Conservation (phyloP, 2,797 vertebrate species). For the Trachurus trachurus region DNA sequence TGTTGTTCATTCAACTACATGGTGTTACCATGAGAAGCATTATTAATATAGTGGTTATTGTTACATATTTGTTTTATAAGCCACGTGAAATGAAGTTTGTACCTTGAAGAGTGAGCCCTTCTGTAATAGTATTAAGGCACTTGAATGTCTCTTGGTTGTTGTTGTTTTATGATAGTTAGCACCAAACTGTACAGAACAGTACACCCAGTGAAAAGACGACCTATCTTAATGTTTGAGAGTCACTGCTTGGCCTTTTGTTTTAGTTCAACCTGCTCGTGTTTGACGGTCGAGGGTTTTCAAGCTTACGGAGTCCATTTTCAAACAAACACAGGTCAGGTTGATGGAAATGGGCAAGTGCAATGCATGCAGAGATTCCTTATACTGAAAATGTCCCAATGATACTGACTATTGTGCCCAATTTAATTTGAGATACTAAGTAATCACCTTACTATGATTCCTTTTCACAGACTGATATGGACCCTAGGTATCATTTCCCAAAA, state of each 20-base stretch:
- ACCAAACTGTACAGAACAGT: slow-evolving; percentile 87
- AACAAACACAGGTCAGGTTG: slow-evolving; percentile 77
- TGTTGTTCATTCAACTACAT: slow-evolving; percentile 80
- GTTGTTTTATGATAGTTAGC: slow-evolving; percentile 84
- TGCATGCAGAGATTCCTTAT: slow-evolving; percentile 88
- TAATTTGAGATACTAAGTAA: slow-evolving; percentile 81
- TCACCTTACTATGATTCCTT: slow-evolving; percentile 81
- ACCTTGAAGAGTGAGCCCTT: slow-evolving; percentile 81
- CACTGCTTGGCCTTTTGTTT: slow-evolving; percentile 80
- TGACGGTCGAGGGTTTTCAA: slow-evolving; percentile 54
- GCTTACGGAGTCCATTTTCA: slow-evolving; percentile 68
- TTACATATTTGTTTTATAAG: slow-evolving; percentile 76
- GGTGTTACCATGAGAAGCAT: slow-evolving; percentile 73
- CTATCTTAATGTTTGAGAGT: slow-evolving; percentile 78
- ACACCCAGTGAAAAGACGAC: slow-evolving; percentile 80
- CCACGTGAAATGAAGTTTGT: slow-evolving; percentile 81
- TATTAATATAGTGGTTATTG: slow-evolving; percentile 80
- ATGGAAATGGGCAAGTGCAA: slow-evolving; percentile 87
- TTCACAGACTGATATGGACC: slow-evolving; percentile 77
- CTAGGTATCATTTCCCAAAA: slow-evolving; percentile 81
- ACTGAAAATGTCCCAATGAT: slow-evolving; percentile 73
- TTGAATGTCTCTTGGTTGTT: slow-evolving; percentile 86
- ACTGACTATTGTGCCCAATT: slow-evolving; percentile 80
- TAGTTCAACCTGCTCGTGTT: slow-evolving; percentile 70
- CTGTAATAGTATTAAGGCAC: slow-evolving; percentile 84